Conservation (phyloP, 2,888 invertebrate genomes). For the Psylliodes chrysocephalus region DNA sequence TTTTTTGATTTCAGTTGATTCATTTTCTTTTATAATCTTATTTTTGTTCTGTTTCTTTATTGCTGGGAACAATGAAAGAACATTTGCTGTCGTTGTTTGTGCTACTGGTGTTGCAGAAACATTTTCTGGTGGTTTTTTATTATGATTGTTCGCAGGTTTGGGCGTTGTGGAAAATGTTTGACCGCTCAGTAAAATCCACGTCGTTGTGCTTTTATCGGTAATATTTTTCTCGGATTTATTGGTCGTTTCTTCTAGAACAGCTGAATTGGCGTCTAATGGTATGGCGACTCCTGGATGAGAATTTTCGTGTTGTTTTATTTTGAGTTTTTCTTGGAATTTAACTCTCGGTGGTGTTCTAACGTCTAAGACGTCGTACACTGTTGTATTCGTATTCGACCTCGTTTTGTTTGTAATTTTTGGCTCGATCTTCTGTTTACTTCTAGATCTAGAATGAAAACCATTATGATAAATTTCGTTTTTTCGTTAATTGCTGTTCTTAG, state of each 20-base stretch:
- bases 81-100: neutral
- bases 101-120: conserved; percentile 32
- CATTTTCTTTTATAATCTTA: no score
- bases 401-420: conserved; percentile 67
- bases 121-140: conserved; percentile 37
- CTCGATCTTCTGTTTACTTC: neutral
- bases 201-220: conserved; percentile 75
- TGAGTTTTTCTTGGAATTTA: conserved; percentile 65
- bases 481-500: no score
- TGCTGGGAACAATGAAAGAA: neutral
- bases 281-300: conserved; percentile 71
- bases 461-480: neutral
- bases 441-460: conserved; percentile 53
- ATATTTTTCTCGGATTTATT: conserved; percentile 63
- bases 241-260: conserved; percentile 52
- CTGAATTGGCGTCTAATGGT: conserved; percentile 57
- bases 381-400: conserved; percentile 58
- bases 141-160: conserved; percentile 42
- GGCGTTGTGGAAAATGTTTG: conserved; percentile 55
- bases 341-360: conserved; percentile 73
- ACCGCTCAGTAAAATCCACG: conserved; percentile 79
- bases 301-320: conserved; percentile 63
- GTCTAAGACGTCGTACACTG: conserved; percentile 69
- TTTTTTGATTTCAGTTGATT: conserved; percentile 1
- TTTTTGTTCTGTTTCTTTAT: neutral